Evolutionary conservation across 1,140 invertebrate genomes (phyloP).

Genomic region (Grapholita molesta): DNA sequence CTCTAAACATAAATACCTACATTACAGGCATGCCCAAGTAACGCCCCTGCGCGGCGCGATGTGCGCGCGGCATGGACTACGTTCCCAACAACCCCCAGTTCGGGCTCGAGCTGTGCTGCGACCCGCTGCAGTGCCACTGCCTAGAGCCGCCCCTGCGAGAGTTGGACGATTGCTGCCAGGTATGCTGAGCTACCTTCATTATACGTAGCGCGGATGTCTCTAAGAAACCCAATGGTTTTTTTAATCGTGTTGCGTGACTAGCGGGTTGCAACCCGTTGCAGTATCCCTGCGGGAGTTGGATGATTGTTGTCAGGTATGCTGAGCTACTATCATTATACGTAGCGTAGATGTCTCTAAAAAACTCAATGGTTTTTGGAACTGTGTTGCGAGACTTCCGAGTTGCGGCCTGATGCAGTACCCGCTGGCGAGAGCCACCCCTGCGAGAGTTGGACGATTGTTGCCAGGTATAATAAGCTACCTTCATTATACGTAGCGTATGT

Average conservation of each 20-base stretch:
- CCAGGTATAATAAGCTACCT: conserved; percentile 23
- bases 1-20: not conserved
- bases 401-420: conserved; percentile 40
- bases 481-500: not conserved
- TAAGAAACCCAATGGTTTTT: no score
- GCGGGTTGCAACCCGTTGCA: no score
- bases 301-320: no score
- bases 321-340: no score
- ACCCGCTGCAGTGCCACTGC: conserved; percentile 64
- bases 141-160: conserved; percentile 46
- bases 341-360: no score
- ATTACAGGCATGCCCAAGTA: conserved; percentile 1
- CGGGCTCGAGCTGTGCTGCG: conserved; percentile 66
- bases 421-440: not conserved
- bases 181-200: conserved; percentile 14
- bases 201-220: not conserved
- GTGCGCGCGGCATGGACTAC: conserved; percentile 69
- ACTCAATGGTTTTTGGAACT: conserved; percentile 31
- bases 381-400: conserved; percentile 30
- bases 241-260: no score
- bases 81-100: conserved; percentile 77
- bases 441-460: not conserved
- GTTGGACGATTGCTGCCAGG: conserved; percentile 68
- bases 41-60: conserved; percentile 51
- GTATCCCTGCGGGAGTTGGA: no score